A percentile compares a stretch with the other conserved stretches of the same genome.
phyloP scores from a whole-genome alignment of 2,888 invertebrate species.

The Poecilobothrus nobilitatus region DNA sequence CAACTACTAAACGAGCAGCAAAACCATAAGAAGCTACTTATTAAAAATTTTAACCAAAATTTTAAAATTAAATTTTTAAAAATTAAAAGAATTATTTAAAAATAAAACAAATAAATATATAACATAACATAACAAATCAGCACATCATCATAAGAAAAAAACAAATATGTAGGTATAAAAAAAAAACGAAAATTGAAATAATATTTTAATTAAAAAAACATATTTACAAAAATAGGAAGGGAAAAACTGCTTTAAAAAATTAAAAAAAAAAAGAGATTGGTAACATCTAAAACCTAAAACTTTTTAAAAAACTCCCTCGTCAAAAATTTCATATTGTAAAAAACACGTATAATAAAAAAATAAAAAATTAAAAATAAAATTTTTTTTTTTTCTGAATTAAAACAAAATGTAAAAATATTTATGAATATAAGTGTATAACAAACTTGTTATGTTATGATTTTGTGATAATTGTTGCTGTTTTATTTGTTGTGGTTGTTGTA shows the following conservation, averaged over 20 bases:
- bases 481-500: constrained; percentile 19
- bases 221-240: neutral
- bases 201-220: neutral
- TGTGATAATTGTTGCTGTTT: constrained; percentile 6
- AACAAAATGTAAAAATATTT: neutral
- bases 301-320: constrained; percentile 4
- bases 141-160: too few relatives aligned
- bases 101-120: too few relatives aligned
- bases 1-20: too few relatives aligned
- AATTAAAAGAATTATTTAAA: too few relatives aligned
- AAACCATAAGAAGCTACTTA: too few relatives aligned
- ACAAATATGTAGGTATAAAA: too few relatives aligned
- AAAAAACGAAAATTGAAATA: neutral
- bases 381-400: too few relatives aligned
- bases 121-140: neutral
- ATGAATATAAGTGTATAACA: neutral
- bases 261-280: neutral
- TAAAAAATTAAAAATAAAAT: too few relatives aligned
- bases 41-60: too few relatives aligned
- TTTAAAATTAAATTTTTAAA: too few relatives aligned
- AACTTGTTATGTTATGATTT: neutral
- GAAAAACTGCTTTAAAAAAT: too few relatives aligned
- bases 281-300: neutral
- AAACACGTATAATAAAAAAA: neutral
- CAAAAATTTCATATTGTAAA: neutral